These are phyloP conservation scores for Corythoichthys haematopterus DNA, from an alignment of 2,113 vertebrate genomes.

Conservation along the genomic window DNA sequence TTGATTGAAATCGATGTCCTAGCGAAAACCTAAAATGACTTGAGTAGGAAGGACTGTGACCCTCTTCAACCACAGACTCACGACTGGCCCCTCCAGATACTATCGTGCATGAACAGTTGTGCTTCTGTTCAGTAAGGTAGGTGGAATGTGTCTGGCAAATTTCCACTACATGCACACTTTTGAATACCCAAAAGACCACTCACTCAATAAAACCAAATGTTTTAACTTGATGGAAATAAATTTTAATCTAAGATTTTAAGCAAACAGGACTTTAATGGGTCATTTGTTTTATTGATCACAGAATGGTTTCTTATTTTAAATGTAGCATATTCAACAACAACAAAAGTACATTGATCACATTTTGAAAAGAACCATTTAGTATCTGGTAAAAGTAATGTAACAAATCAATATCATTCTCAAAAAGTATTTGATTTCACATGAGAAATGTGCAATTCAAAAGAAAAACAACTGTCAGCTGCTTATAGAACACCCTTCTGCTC, in stretches of 20 bases:
- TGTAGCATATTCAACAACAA: constrained; percentile 6
- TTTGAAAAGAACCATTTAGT: constrained; percentile 3
- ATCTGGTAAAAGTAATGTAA: constrained; percentile 37
- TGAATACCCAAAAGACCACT: too few species aligned
- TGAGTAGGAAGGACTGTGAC: not conserved
- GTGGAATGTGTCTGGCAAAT: not conserved
- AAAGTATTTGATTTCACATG: constrained; percentile 47
- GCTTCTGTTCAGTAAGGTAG: not conserved
- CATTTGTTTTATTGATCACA: constrained; percentile 40
- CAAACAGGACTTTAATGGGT: constrained; percentile 49
- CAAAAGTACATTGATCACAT: not conserved
- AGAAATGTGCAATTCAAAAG: constrained; percentile 53
- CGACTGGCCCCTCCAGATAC: not conserved
- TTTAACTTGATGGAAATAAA: constrained; percentile 47
- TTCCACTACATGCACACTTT: not conserved
- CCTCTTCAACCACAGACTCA: not conserved
- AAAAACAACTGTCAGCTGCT: constrained; percentile 35
- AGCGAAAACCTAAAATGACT: not conserved
- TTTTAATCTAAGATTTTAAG: constrained; percentile 64
- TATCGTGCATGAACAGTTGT: not conserved
- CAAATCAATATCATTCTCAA: constrained; percentile 46
- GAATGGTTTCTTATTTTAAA: constrained; percentile 20
- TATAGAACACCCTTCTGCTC: constrained; percentile 27
- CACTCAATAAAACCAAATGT: constrained; percentile 16
- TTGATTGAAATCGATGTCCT: too few species aligned